Conservation (phyloP, 2,888 invertebrate genomes). For the Pheosia gnoma region DNA sequence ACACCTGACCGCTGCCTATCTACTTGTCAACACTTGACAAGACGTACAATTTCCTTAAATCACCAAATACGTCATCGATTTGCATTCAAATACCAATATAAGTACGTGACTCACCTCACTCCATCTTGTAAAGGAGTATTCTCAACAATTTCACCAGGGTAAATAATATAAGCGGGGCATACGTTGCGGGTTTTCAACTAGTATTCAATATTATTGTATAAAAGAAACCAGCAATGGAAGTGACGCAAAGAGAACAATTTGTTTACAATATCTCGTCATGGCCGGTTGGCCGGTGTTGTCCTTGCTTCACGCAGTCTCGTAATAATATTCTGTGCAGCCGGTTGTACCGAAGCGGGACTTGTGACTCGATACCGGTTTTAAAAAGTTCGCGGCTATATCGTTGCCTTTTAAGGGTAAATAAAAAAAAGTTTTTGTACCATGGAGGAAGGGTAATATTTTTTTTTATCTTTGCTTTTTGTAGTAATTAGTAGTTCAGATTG, state of each 20-base stretch:
- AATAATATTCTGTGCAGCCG: constrained; percentile 62
- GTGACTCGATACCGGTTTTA: constrained; percentile 55
- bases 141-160: constrained; percentile 11
- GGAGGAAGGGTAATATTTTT: constrained; percentile 55
- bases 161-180: constrained; percentile 1
- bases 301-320: constrained; percentile 62
- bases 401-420: constrained; percentile 39
- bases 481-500: background rate
- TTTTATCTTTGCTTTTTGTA: background rate
- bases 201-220: background rate
- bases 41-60: constrained; percentile 31
- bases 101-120: constrained; percentile 34
- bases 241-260: constrained; percentile 12
- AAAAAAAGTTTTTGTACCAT: constrained; percentile 48
- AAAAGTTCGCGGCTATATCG: constrained; percentile 42
- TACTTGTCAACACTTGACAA: constrained; percentile 31
- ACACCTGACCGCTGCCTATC: constrained; percentile 19
- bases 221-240: constrained; percentile 35
- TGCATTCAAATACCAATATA: constrained; percentile 19
- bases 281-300: constrained; percentile 40
- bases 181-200: constrained; percentile 29
- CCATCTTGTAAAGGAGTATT: constrained; percentile 11
- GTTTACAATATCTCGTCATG: constrained; percentile 27
- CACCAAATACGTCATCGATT: constrained; percentile 16
- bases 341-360: constrained; percentile 52